Evolutionary conservation across 2,797 vertebrate genomes (phyloP).

Genomic region (Perodicticus potto): DNA sequence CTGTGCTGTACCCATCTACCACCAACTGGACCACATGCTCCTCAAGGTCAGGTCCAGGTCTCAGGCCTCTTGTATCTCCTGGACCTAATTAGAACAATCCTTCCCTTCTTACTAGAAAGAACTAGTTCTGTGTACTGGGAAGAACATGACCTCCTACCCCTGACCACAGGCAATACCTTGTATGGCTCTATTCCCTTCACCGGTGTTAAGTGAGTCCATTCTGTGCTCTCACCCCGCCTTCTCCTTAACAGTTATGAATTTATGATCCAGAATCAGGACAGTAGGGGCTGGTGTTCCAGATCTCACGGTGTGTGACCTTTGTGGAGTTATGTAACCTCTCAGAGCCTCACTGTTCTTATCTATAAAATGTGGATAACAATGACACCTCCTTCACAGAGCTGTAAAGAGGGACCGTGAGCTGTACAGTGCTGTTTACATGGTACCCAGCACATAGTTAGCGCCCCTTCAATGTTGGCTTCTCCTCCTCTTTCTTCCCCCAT

Average conservation of each 20-base stretch:
- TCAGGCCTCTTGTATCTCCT: conserved; percentile 1
- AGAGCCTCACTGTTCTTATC: background rate
- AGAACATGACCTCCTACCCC: background rate
- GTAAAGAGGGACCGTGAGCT: background rate
- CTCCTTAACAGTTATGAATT: background rate
- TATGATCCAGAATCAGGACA: background rate
- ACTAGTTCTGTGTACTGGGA: background rate
- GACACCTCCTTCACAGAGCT: background rate
- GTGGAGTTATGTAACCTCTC: background rate
- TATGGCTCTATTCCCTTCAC: background rate
- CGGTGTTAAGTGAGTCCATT: background rate
- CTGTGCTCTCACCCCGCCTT: background rate
- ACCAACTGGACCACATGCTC: background rate
- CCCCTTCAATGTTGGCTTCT: background rate
- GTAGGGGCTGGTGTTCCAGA: background rate
- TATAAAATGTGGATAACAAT: background rate
- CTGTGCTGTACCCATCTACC: background rate
- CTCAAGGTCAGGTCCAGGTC: background rate
- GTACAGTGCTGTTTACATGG: background rate
- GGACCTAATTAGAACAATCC: background rate
- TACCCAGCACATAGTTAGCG: no score
- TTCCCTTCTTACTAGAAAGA: background rate
- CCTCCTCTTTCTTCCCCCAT: background rate
- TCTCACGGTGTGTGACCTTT: background rate
- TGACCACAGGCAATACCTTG: background rate